Evolutionary conservation across 2,888 invertebrate species (phyloP).

Genomic region (Drosophila nr. medialis): DNA sequence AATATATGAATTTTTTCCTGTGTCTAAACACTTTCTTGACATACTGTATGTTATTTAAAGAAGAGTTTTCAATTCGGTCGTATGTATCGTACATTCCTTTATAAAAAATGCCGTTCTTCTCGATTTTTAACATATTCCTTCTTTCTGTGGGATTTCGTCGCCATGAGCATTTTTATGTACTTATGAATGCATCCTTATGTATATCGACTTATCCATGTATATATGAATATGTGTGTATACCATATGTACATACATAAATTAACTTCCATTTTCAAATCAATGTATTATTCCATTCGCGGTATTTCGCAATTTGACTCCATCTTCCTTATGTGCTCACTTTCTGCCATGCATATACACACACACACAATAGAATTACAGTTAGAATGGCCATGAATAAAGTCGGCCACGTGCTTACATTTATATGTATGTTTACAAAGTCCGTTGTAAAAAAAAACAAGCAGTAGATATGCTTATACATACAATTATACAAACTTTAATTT

Average conservation of each 20-base stretch:
- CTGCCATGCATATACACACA: background rate
- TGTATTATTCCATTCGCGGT: background rate
- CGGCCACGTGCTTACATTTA: background rate
- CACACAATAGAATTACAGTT: background rate
- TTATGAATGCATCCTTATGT: background rate
- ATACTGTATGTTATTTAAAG: too few species aligned
- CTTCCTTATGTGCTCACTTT: background rate
- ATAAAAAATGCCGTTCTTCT: background rate
- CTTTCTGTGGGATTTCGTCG: background rate
- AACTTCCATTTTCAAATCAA: background rate
- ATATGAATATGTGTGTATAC: too few species aligned
- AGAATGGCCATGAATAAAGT: too few species aligned
- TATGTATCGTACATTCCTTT: background rate
- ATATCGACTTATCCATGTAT: too few species aligned
- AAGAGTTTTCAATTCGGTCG: background rate
- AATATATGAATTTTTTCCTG: too few species aligned
- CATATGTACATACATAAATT: background rate
- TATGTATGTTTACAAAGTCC: background rate
- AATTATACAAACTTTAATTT: background rate
- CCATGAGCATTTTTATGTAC: background rate
- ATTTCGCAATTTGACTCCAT: background rate
- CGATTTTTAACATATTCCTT: background rate
- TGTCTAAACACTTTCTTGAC: too few species aligned
- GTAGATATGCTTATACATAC: background rate
- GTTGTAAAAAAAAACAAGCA: background rate